Conservation (phyloP, 1,140 invertebrate species). For the Euura saliciscinereae region DNA sequence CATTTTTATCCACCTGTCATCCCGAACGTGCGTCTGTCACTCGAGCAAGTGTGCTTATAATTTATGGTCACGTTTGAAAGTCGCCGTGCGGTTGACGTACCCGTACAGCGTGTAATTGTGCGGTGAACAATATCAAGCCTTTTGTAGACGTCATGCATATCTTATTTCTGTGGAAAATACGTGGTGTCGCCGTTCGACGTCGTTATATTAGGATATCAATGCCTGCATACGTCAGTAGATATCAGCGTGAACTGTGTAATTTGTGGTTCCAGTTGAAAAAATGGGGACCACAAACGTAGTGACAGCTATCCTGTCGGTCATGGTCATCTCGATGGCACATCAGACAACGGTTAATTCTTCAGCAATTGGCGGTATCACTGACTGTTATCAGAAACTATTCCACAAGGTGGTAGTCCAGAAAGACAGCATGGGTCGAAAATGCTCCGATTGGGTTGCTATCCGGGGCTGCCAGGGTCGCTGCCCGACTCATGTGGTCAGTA, state of each 20-base stretch:
- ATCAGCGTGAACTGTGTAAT: background rate
- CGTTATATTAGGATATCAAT: background rate
- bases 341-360: conserved; percentile 45
- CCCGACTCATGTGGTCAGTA: conserved; percentile 75
- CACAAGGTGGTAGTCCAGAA: conserved; percentile 61
- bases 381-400: conserved; percentile 60
- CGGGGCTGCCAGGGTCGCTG: conserved; percentile 84
- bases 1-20: too few relatives aligned
- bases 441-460: conserved; percentile 75
- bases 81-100: too few relatives aligned
- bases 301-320: conserved; percentile 19
- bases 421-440: conserved; percentile 68
- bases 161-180: background rate
- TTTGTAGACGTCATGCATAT: too few relatives aligned
- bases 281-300: background rate
- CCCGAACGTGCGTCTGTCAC: too few relatives aligned
- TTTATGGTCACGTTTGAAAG: too few relatives aligned
- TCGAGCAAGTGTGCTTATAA: too few relatives aligned
- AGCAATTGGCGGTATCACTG: conserved; percentile 44
- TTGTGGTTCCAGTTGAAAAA: background rate
- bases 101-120: too few relatives aligned
- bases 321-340: conserved; percentile 54
- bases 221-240: background rate
- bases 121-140: too few relatives aligned
- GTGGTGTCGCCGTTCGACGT: background rate